Evolutionary conservation across 2,113 vertebrate genomes (phyloP).

Genomic region (Parus major): DNA sequence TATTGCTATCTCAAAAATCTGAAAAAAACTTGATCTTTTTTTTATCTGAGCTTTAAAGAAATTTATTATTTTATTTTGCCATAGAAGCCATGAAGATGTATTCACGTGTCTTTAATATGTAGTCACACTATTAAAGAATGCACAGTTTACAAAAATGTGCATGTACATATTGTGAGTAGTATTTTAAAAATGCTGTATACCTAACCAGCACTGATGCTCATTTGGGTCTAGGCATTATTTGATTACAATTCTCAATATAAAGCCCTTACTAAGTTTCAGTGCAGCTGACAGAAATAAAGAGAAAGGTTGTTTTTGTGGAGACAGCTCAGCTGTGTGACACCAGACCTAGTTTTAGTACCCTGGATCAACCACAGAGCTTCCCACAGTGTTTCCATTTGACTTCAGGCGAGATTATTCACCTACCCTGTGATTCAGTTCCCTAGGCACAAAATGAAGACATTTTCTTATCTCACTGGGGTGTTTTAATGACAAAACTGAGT

Average conservation of each 20-base stretch:
- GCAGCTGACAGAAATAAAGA: background rate
- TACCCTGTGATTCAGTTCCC: background rate
- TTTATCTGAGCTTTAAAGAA: background rate
- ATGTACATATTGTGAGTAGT: background rate
- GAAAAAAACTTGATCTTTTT: background rate
- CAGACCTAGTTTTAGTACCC: background rate
- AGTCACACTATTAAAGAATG: background rate
- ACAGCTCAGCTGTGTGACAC: background rate
- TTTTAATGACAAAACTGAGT: conserved; percentile 31
- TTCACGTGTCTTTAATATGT: background rate
- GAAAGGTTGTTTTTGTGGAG: background rate
- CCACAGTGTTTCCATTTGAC: conserved; percentile 14
- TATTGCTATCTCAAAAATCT: background rate
- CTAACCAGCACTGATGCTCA: background rate
- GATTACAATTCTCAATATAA: background rate
- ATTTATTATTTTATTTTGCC: background rate
- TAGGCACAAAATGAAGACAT: conserved; percentile 30
- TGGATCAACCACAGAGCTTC: background rate
- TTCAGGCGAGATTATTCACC: background rate
- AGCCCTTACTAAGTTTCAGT: background rate
- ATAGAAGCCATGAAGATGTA: background rate
- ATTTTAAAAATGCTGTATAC: background rate
- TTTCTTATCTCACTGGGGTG: conserved; percentile 40
- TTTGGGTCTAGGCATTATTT: background rate
- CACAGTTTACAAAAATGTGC: background rate